These are phyloP conservation scores for Cylloceria caligata DNA, from an alignment of 2,888 invertebrate genomes.

Conservation along the genomic window DNA sequence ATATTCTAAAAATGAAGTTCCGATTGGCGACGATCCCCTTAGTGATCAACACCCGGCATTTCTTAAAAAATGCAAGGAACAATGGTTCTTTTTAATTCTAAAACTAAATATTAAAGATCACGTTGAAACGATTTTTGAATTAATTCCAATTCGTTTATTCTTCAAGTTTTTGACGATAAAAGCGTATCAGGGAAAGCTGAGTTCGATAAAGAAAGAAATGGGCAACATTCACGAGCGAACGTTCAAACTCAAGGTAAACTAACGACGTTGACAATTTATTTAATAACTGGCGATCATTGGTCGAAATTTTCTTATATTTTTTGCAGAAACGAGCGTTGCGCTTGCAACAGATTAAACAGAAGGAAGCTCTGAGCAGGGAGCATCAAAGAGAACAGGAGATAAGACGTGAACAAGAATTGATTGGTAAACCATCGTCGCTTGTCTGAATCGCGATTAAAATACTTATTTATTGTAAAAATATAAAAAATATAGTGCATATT, in stretches of 20 bases:
- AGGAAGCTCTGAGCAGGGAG: slow-evolving; percentile 81
- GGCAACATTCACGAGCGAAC: slow-evolving; percentile 83
- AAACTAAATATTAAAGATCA: neutral
- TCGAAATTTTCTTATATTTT: slow-evolving; percentile 25
- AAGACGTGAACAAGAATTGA: slow-evolving; percentile 81
- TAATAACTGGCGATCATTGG: neutral
- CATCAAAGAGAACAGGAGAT: slow-evolving; percentile 80
- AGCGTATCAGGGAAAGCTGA: slow-evolving; percentile 83
- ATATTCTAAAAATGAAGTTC: too few species aligned
- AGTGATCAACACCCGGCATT: too few species aligned
- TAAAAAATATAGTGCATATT: slow-evolving; percentile 28
- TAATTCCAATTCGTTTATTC: neutral
- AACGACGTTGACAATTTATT: slow-evolving; percentile 1
- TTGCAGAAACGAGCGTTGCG: slow-evolving; percentile 83
- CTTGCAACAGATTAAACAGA: slow-evolving; percentile 84
- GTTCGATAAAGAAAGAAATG: slow-evolving; percentile 84
- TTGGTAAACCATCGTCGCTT: slow-evolving; percentile 74
- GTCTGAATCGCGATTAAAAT: slow-evolving; percentile 36
- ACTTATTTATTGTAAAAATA: slow-evolving; percentile 39
- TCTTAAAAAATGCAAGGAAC: too few species aligned
- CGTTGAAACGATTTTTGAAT: neutral
- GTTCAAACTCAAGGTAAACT: slow-evolving; percentile 83
- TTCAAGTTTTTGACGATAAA: slow-evolving; percentile 81
- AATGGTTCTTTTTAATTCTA: neutral
- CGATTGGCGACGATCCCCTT: too few species aligned